Evolutionary conservation across 2,797 vertebrate genomes (phyloP).

Genomic region (Streptopelia turtur): DNA sequence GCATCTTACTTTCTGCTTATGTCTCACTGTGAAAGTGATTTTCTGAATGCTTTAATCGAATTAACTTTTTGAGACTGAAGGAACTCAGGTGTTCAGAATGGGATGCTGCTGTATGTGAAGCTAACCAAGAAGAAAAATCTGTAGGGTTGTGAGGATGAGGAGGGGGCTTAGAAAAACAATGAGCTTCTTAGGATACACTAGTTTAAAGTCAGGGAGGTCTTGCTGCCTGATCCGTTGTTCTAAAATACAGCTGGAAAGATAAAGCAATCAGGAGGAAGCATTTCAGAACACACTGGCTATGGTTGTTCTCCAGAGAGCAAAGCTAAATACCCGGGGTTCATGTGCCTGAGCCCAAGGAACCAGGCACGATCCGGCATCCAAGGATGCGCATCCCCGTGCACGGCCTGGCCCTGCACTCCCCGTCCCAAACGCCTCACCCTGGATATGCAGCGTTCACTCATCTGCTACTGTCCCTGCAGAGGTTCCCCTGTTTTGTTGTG

Average conservation of each 20-base stretch:
- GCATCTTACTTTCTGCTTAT: constrained; percentile 31
- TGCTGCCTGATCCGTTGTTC: neutral
- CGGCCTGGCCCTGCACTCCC: neutral
- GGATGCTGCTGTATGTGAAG: neutral
- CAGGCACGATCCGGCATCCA: neutral
- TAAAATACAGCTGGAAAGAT: neutral
- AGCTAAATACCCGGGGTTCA: neutral
- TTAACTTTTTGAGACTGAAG: constrained; percentile 27
- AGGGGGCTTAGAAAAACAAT: neutral
- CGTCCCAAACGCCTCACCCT: rapidly evolving
- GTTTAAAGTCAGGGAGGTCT: neutral
- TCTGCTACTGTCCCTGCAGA: neutral
- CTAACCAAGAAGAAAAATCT: neutral
- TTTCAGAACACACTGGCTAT: neutral
- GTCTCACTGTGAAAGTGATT: neutral
- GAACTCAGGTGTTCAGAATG: neutral
- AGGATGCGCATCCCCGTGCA: rapidly evolving
- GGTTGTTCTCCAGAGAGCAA: neutral
- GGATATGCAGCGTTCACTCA: rapidly evolving
- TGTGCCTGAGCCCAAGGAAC: neutral
- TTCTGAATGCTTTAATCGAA: constrained; percentile 40
- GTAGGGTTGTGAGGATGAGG: neutral
- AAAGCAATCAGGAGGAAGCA: neutral
- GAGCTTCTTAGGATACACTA: neutral
- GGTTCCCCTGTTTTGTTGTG: rapidly evolving